Conservation (phyloP, 2,888 invertebrate genomes). For the Bugula neritina region DNA sequence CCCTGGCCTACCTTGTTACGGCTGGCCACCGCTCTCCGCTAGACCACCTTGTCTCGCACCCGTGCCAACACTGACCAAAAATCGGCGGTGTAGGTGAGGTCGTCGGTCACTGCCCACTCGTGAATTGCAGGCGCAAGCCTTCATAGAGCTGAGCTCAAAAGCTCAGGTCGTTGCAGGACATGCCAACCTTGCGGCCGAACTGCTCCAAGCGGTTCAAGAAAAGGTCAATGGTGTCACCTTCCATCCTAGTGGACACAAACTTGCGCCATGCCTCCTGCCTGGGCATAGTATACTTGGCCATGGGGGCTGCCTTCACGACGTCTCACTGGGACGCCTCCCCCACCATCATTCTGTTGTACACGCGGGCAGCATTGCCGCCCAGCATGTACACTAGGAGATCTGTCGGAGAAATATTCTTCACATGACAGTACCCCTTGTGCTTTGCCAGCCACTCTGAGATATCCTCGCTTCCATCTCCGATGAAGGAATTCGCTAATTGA, state of each 20-base stretch:
- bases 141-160: too few species aligned
- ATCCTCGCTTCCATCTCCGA: neutral
- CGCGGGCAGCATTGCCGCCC: neutral
- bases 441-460: too few species aligned
- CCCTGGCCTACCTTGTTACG: neutral
- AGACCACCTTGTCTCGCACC: constrained; percentile 11
- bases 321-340: neutral
- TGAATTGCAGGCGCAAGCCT: neutral
- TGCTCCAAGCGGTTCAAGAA: constrained; percentile 2
- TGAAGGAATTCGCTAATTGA: neutral
- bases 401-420: too few species aligned
- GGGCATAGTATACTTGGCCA: too few species aligned
- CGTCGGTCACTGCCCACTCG: neutral
- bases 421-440: neutral
- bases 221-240: neutral
- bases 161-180: too few species aligned
- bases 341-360: too few species aligned
- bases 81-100: neutral
- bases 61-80: neutral
- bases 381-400: too few species aligned
- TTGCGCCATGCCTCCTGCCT: too few species aligned
- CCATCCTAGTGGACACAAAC: neutral
- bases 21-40: neutral
- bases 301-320: neutral
- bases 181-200: neutral